Base-by-base conservation (phyloP, 2,113 vertebrate genomes). In the Todiramphus saurophagus region DNA sequence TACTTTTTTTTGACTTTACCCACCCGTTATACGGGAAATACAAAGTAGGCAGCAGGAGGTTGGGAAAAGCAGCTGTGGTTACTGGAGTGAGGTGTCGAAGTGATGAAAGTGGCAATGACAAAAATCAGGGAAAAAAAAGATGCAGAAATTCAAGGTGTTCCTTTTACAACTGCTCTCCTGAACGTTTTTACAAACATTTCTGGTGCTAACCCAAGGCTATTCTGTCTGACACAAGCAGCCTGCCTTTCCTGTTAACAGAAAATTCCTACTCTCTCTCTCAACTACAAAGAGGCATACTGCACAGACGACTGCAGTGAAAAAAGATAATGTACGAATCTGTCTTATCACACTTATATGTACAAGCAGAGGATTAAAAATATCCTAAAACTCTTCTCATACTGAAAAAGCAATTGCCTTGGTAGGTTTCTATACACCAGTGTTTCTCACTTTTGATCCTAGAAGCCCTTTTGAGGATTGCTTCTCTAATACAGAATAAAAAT, bases 321-420 rank as follows among this genome's bases (percentile, higher is more conserved):
- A 75, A 90, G 85, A 87, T 81, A 95, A 89, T 75, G 74, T 53
- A 88, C 8, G 59, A 85, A 85, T 90, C 55, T 91, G 67, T 44
- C 91, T 94, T 89, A 79, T 39, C 2, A 2, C 74, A 66, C 44
- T 88, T 73, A 39, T 4, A 88, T 43, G 89, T 35, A 82, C 87
- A 87, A 80, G 69, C 83, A 89, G 73, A 83, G 56, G 66, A 93
- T 69, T 95, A 91, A 87, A 93, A 94, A 87, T 83, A 96, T 91
- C 68, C 74, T 72, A 66, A 56, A 94, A 80, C n/a, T 93, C 77
- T 72, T 90, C 35, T 91, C 70, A 87, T 30, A 44, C 51, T 62
- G 70, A 90, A 89, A 83, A 77, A n/a, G 59, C 23, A 84, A 68
- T 79, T 86, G 64, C 79, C 63, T 78, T 39, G 59, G 14, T 89